Conservation (phyloP, 2,797 vertebrate species). For the Phylloscopus collybita region DNA sequence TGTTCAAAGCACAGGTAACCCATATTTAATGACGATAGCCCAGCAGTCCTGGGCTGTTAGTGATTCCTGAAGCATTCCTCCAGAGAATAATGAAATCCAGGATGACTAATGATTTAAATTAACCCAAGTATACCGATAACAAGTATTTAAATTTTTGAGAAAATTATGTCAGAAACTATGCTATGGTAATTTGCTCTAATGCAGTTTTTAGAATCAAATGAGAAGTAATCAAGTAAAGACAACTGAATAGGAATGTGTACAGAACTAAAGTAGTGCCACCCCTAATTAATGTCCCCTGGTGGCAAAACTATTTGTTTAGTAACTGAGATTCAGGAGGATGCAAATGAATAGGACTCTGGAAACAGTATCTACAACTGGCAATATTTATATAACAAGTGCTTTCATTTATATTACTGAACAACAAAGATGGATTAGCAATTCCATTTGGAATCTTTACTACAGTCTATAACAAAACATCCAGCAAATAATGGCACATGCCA, state of each 20-base stretch:
- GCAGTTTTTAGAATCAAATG: constrained; percentile 62
- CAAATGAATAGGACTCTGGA: constrained; percentile 2
- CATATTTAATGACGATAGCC: constrained; percentile 15
- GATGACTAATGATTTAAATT: constrained; percentile 66
- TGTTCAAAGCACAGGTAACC: not conserved
- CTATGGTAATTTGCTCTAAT: constrained; percentile 60
- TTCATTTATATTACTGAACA: constrained; percentile 29
- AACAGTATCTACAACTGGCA: constrained; percentile 49
- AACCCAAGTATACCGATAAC: constrained; percentile 55
- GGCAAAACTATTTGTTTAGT: constrained; percentile 50
- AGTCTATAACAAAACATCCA: not conserved
- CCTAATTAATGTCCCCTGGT: constrained; percentile 15
- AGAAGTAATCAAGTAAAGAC: constrained; percentile 73
- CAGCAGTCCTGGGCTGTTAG: not conserved
- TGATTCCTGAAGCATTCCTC: constrained; percentile 50
- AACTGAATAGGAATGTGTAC: constrained; percentile 7
- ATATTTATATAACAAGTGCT: constrained; percentile 61
- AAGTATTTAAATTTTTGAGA: constrained; percentile 73
- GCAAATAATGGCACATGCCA: not conserved
- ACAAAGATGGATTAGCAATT: constrained; percentile 4
- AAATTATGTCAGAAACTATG: constrained; percentile 55
- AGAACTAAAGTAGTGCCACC: constrained; percentile 38
- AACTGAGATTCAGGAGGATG: constrained; percentile 21
- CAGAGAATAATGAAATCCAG: constrained; percentile 48
- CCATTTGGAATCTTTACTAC: constrained; percentile 4